These are phyloP conservation scores for Phocoena sinus DNA, from an alignment of 2,113 vertebrate genomes.

Conservation along the genomic window DNA sequence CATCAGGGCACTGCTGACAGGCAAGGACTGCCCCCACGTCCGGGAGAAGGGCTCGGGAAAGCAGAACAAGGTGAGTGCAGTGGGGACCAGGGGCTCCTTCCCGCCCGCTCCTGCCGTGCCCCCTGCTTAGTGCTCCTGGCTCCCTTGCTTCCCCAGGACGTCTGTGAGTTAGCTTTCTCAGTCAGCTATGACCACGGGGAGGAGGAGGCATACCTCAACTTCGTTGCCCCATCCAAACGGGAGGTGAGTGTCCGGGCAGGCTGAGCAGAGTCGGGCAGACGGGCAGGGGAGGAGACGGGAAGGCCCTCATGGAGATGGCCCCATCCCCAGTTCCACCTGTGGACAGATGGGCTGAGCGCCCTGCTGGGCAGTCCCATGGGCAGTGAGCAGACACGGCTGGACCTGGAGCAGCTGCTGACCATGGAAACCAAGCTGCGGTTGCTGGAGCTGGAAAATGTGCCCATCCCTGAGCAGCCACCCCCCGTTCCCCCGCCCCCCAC, in stretches of 20 bases:
- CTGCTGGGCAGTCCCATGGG: constrained; percentile 93
- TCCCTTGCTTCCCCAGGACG: constrained; percentile 81
- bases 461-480: constrained; percentile 90
- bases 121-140: background rate
- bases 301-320: constrained; percentile 27
- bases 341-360: constrained; percentile 93
- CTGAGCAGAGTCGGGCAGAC: background rate
- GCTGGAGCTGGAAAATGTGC: constrained; percentile 94
- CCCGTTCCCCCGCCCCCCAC: constrained; percentile 92
- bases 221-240: constrained; percentile 90
- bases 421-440: constrained; percentile 98
- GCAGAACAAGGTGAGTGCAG: constrained; percentile 91
- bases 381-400: constrained; percentile 91
- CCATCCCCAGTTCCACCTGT: constrained; percentile 90
- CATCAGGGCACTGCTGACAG: constrained; percentile 90
- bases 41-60: constrained; percentile 94
- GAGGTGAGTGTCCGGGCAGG: constrained; percentile 85
- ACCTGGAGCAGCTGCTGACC: constrained; percentile 94
- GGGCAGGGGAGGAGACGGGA: background rate
- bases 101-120: rapidly evolving
- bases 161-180: constrained; percentile 93
- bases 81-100: background rate
- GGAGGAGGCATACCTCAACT: constrained; percentile 91
- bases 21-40: constrained; percentile 95
- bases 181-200: constrained; percentile 92